Conservation (phyloP, 2,888 invertebrate genomes). For the Dicranocentrus wangi region DNA sequence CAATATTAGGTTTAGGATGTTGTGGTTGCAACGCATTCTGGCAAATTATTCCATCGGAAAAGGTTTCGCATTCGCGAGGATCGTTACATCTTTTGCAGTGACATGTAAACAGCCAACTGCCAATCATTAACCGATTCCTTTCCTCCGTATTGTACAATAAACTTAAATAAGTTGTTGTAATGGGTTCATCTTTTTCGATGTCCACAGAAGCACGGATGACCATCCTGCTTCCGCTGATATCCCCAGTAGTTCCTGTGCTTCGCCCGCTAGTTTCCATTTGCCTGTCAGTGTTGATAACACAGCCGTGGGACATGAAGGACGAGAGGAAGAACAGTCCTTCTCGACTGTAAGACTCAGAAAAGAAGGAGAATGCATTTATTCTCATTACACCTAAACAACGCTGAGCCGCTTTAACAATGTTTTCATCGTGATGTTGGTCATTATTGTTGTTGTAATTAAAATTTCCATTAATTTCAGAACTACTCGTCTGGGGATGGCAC, state of each 20-base stretch:
- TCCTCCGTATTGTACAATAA: slow-evolving; percentile 60
- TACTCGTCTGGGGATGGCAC: too few species aligned
- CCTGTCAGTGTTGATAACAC: slow-evolving; percentile 70
- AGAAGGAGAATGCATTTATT: slow-evolving; percentile 69
- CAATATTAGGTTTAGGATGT: too few species aligned
- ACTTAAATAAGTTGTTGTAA: slow-evolving; percentile 69
- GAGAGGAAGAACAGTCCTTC: slow-evolving; percentile 71
- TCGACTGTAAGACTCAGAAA: slow-evolving; percentile 50
- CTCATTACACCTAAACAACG: slow-evolving; percentile 66
- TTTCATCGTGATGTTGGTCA: slow-evolving; percentile 15
- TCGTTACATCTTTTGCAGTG: too few species aligned
- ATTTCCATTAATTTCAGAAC: too few species aligned
- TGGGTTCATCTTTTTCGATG: slow-evolving; percentile 65
- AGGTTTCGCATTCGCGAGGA: too few species aligned
- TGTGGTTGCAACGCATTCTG: too few species aligned
- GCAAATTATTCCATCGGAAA: too few species aligned
- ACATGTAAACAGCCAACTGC: too few species aligned
- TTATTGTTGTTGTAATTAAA: too few species aligned
- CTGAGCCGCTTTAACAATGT: slow-evolving; percentile 48
- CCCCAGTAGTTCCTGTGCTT: not conserved
- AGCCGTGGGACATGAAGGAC: slow-evolving; percentile 69
- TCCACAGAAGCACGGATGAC: slow-evolving; percentile 65
- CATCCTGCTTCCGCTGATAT: slow-evolving; percentile 51
- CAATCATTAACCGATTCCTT: slow-evolving; percentile 58
- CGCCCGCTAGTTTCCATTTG: slow-evolving; percentile 51